Conservation (phyloP, 2,113 vertebrate genomes). For the Labeo rohita region DNA sequence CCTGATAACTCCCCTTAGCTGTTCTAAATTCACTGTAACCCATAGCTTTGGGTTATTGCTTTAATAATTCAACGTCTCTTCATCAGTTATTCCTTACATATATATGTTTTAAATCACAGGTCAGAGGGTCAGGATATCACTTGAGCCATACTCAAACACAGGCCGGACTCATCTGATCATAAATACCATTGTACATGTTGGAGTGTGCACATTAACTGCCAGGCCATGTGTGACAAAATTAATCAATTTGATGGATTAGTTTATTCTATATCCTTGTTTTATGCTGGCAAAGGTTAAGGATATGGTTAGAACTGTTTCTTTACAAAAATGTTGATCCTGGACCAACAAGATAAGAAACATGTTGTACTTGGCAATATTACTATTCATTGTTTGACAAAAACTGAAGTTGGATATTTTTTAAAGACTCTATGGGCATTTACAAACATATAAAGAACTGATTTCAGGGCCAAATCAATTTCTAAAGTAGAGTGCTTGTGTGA, state of each 20-base stretch:
- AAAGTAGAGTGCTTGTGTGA: background rate
- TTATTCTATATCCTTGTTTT: background rate
- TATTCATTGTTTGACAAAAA: background rate
- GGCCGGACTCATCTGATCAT: background rate
- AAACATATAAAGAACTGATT: background rate
- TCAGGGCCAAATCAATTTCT: background rate
- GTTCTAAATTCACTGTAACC: too few relatives aligned
- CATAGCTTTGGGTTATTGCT: too few relatives aligned
- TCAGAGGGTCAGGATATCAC: background rate
- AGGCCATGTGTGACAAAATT: background rate
- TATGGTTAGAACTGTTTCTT: background rate
- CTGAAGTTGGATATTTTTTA: background rate
- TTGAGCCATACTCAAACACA: background rate
- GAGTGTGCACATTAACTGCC: background rate
- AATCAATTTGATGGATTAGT: background rate
- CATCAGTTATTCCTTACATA: too few relatives aligned
- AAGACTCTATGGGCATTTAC: background rate
- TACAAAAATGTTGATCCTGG: background rate
- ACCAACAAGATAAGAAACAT: background rate
- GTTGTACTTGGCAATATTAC: background rate
- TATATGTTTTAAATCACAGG: background rate
- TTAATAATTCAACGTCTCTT: too few relatives aligned
- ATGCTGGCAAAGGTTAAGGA: background rate
- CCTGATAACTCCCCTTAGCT: too few relatives aligned
- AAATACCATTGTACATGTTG: background rate